Evolutionary conservation across 2,888 invertebrate genomes (phyloP).

Genomic region (Steinernema hermaphroditum): DNA sequence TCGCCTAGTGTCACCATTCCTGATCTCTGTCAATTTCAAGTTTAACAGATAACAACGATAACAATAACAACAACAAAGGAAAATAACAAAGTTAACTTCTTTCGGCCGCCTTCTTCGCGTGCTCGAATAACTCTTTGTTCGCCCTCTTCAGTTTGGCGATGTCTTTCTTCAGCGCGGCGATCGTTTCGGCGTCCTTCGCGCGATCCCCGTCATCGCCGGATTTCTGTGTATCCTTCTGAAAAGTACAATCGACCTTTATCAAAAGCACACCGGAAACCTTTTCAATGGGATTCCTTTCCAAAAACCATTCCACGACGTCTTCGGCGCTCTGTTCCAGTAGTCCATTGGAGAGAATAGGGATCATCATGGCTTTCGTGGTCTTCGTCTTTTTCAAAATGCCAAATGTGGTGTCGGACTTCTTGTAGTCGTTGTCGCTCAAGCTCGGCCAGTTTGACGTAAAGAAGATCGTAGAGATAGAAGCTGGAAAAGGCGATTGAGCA

Average conservation of each 20-base stretch:
- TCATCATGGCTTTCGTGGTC: not conserved
- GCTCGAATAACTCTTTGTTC: constrained; percentile 22
- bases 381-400: constrained; percentile 12
- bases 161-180: constrained; percentile 19
- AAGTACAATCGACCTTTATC: too few relatives aligned
- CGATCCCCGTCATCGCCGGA: not conserved
- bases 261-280: too few relatives aligned
- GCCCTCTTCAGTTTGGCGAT: constrained; percentile 16
- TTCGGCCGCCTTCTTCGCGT: constrained; percentile 12
- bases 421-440: constrained; percentile 17
- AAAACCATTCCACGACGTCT: constrained; percentile 20
- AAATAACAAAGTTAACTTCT: constrained; percentile 14
- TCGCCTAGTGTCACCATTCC: not conserved
- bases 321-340: not conserved
- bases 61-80: not conserved
- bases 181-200: not conserved
- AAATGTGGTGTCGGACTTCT: constrained; percentile 8
- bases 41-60: constrained; percentile 16
- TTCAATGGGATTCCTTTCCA: constrained; percentile 13
- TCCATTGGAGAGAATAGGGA: constrained; percentile 17
- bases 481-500: not conserved
- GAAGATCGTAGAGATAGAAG: constrained; percentile 6
- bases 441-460: constrained; percentile 25
- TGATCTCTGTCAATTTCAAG: not conserved
- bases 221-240: constrained; percentile 10